Evolutionary conservation across 2,797 vertebrate genomes (phyloP).

Genomic region (Gastrophryne carolinensis): DNA sequence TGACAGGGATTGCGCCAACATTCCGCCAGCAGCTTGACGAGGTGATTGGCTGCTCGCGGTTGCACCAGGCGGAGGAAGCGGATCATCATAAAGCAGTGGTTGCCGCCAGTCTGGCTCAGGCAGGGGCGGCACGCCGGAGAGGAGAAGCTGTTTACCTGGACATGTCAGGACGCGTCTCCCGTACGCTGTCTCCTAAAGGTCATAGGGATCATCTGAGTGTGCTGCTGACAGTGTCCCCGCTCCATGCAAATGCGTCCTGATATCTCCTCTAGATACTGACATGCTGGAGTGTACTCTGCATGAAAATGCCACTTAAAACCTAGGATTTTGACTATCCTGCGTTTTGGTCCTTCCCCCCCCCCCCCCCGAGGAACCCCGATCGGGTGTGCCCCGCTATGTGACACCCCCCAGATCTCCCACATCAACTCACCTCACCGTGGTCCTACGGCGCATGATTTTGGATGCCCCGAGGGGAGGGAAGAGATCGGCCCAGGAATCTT

Average conservation of each 20-base stretch:
- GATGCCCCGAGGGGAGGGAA: too few species aligned
- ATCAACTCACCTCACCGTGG: too few species aligned
- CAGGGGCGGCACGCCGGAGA: neutral
- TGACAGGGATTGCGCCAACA: neutral
- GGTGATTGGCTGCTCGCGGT: neutral
- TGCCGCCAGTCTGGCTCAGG: neutral
- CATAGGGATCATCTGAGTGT: neutral
- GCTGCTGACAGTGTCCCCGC: neutral
- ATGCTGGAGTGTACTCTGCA: too few species aligned
- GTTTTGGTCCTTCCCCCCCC: too few species aligned
- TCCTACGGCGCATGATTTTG: too few species aligned
- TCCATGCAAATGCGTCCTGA: neutral
- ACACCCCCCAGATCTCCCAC: too few species aligned
- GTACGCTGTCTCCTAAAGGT: conserved; percentile 12
- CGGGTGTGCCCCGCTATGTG: too few species aligned
- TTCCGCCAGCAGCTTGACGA: neutral
- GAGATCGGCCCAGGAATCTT: too few species aligned
- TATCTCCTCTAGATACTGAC: neutral
- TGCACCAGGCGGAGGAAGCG: neutral
- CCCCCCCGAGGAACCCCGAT: too few species aligned
- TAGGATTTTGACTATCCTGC: too few species aligned
- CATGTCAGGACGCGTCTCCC: neutral
- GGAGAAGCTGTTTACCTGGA: neutral
- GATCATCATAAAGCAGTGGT: neutral
- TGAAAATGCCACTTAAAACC: too few species aligned